These are phyloP conservation scores for Acrossocheilus wenchowensis DNA, from an alignment of 2,797 vertebrate genomes.

Conservation along the genomic window DNA sequence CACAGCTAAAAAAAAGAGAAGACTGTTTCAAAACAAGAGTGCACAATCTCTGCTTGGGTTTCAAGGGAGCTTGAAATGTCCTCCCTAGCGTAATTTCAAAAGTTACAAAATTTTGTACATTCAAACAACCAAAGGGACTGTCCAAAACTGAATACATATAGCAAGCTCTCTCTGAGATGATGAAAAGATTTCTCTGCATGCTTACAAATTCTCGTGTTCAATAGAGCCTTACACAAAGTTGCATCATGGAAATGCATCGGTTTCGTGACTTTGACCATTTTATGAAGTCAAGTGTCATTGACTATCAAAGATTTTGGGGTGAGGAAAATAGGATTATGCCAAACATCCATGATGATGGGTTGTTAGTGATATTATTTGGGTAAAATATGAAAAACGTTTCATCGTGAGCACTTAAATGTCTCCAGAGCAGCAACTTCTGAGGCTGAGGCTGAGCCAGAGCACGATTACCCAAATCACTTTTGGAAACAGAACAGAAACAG, in stretches of 20 bases:
- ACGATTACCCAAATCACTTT: neutral
- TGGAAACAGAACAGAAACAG: neutral
- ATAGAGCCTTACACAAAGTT: conserved; percentile 53
- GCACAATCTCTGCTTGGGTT: neutral
- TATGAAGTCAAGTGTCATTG: conserved; percentile 40
- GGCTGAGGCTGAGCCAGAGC: neutral
- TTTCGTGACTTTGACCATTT: conserved; percentile 41
- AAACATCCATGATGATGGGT: neutral
- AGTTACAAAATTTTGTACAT: neutral
- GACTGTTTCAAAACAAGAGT: neutral
- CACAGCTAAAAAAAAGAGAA: neutral
- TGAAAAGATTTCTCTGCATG: conserved; percentile 32
- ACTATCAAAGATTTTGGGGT: conserved; percentile 14
- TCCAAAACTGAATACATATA: conserved; percentile 2
- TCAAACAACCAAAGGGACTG: conserved; percentile 4
- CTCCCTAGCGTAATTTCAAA: neutral
- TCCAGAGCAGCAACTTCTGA: conserved; percentile 9
- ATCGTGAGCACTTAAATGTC: neutral
- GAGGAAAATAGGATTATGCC: neutral
- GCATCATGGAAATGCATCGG: conserved; percentile 55
- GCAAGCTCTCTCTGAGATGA: conserved; percentile 26
- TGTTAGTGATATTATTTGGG: neutral
- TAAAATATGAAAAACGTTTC: neutral
- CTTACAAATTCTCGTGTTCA: conserved; percentile 33
- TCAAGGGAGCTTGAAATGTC: neutral